A percentile compares a stretch with the other conserved stretches of the same genome.
These are phyloP conservation scores for Plagiodera versicolora DNA, from an alignment of 2,888 invertebrate species.

Conservation along the genomic window DNA sequence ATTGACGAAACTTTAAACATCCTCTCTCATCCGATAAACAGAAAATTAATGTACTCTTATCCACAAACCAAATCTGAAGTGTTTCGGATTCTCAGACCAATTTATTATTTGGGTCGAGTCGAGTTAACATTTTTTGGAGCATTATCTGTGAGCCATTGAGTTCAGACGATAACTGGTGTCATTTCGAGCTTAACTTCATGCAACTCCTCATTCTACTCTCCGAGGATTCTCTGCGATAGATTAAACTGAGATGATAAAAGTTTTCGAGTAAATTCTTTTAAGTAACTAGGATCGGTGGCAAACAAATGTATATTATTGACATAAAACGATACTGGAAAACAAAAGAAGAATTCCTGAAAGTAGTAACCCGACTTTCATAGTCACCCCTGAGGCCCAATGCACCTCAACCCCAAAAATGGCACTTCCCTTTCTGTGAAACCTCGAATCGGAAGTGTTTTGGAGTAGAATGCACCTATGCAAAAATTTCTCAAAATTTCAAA, in stretches of 20 bases:
- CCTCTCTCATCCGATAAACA: background rate
- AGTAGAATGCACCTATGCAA: too few species aligned
- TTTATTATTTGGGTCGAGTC: conserved; percentile 7
- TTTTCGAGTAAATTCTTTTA: background rate
- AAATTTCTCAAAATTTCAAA: too few species aligned
- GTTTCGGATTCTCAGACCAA: background rate
- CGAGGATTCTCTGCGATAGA: conserved; percentile 11
- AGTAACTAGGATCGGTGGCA: background rate
- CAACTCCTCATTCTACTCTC: conserved; percentile 11
- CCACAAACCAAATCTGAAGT: background rate
- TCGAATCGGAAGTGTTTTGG: too few species aligned
- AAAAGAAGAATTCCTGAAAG: too few species aligned
- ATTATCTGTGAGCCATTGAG: conserved; percentile 16
- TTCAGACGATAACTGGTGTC: background rate
- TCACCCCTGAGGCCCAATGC: too few species aligned
- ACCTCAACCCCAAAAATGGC: too few species aligned
- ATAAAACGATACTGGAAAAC: too few species aligned
- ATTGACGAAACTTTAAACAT: too few species aligned
- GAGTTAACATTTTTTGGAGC: conserved; percentile 2
- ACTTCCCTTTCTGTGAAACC: too few species aligned
- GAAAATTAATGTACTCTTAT: background rate
- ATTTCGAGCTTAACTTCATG: background rate
- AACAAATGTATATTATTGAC: background rate
- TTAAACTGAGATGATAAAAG: conserved; percentile 11
- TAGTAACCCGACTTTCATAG: too few species aligned